Conservation (phyloP, 1,140 invertebrate species). For the Drosophila oshimai region DNA sequence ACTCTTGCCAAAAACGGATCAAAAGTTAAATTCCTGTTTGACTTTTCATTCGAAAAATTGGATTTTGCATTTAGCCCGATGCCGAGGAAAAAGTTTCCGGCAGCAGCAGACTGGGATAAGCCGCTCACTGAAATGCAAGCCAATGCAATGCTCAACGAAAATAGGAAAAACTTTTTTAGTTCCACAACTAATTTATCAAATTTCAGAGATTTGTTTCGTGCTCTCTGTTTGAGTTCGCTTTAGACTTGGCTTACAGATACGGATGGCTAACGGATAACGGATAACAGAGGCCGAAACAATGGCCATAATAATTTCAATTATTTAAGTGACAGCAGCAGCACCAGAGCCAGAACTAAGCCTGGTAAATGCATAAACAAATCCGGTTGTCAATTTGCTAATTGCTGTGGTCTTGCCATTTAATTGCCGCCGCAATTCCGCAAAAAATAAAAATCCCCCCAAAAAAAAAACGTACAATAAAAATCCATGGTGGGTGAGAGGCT, state of each 20-base stretch:
- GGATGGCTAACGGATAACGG: too few species aligned
- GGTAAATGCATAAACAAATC: conserved; percentile 69
- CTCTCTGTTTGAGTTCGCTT: conserved; percentile 57
- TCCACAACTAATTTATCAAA: conserved; percentile 79
- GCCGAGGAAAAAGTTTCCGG: conserved; percentile 53
- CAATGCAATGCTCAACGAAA: conserved; percentile 38
- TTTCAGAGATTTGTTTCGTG: conserved; percentile 68
- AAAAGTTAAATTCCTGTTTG: conserved; percentile 81
- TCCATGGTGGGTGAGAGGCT: not conserved
- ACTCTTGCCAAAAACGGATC: conserved; percentile 72
- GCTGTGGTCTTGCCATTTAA: conserved; percentile 72
- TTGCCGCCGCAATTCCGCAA: conserved; percentile 63
- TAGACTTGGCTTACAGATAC: conserved; percentile 20
- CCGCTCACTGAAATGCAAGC: conserved; percentile 44
- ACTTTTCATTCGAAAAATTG: conserved; percentile 82
- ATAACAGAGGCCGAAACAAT: conserved; percentile 51
- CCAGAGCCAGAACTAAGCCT: conserved; percentile 12
- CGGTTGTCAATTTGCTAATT: conserved; percentile 79
- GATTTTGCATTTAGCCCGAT: conserved; percentile 70
- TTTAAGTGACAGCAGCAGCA: conserved; percentile 45
- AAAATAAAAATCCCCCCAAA: conserved; percentile 9
- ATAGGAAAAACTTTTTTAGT: conserved; percentile 56
- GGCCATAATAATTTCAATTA: conserved; percentile 66
- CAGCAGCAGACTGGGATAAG: conserved; percentile 43
- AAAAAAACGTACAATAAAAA: conserved; percentile 30